These are phyloP conservation scores for Sebastes goodei DNA, from an alignment of 2,797 vertebrate species.

Conservation along the genomic window DNA sequence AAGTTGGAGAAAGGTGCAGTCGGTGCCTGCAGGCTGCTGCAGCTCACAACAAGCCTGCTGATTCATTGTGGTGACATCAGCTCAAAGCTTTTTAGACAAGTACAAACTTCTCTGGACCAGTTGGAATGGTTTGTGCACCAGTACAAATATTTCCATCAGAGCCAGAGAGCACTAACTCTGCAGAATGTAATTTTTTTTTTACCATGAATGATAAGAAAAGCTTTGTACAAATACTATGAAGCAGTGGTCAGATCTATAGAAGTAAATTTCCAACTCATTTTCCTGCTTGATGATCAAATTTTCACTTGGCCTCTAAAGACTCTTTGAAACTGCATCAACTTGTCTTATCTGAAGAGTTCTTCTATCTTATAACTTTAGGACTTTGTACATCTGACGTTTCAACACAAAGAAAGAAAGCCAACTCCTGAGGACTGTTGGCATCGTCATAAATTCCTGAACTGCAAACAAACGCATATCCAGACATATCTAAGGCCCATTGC, in stretches of 20 bases:
- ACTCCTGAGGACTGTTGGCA: neutral
- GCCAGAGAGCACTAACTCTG: neutral
- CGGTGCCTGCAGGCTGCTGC: conserved; percentile 17
- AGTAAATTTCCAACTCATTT: neutral
- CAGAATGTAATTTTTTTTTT: neutral
- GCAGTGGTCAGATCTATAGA: neutral
- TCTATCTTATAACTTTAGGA: neutral
- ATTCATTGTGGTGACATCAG: conserved; percentile 20
- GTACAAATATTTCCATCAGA: neutral
- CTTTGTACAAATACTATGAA: neutral
- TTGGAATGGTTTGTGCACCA: neutral
- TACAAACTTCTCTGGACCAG: neutral
- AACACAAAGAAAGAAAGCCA: neutral
- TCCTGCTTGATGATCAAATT: neutral
- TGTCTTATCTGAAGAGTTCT: neutral
- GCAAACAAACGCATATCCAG: conserved; percentile 1
- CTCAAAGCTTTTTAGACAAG: neutral
- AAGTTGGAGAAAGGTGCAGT: neutral
- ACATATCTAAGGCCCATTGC: neutral
- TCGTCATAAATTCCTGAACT: conserved; percentile 21
- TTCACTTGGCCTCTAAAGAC: neutral
- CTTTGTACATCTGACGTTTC: neutral
- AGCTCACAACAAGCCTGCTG: conserved; percentile 41
- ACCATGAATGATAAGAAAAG: neutral
- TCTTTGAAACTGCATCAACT: neutral